Conservation (phyloP, 1,140 invertebrate genomes). For the Eumaeus atala region DNA sequence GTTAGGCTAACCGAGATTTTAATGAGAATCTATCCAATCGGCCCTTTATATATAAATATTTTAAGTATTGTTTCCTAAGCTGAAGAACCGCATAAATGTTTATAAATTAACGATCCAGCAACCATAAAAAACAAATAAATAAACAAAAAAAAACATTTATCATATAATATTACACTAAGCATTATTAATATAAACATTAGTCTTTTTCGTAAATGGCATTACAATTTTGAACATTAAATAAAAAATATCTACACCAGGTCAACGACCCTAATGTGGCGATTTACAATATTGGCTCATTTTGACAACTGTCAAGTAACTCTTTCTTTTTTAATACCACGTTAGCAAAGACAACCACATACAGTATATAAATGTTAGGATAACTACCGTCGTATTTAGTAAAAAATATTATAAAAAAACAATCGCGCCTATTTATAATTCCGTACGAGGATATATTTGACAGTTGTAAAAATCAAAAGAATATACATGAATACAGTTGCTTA, state of each 20-base stretch:
- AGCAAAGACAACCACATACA: background rate
- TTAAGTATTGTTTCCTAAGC: too few species aligned
- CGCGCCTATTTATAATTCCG: background rate
- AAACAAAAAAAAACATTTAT: constrained; percentile 42
- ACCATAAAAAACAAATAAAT: constrained; percentile 26
- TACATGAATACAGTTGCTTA: constrained; percentile 6
- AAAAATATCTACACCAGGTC: constrained; percentile 39
- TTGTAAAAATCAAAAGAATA: constrained; percentile 15
- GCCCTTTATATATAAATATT: too few species aligned
- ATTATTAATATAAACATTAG: constrained; percentile 57
- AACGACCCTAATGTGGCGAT: constrained; percentile 3
- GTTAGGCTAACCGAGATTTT: too few species aligned
- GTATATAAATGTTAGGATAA: background rate
- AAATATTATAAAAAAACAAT: background rate
- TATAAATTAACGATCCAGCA: background rate
- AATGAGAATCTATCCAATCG: too few species aligned
- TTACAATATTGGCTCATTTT: constrained; percentile 9
- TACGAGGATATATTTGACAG: constrained; percentile 17
- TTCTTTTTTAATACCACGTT: too few species aligned
- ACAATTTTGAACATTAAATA: constrained; percentile 68
- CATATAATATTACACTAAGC: constrained; percentile 49
- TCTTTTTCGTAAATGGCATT: constrained; percentile 66
- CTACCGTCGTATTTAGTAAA: background rate
- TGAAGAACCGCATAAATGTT: too few species aligned
- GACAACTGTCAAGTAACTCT: constrained; percentile 19